phyloP scores from a whole-genome alignment of 2,888 invertebrate genomes.

The Mimas tiliae region DNA sequence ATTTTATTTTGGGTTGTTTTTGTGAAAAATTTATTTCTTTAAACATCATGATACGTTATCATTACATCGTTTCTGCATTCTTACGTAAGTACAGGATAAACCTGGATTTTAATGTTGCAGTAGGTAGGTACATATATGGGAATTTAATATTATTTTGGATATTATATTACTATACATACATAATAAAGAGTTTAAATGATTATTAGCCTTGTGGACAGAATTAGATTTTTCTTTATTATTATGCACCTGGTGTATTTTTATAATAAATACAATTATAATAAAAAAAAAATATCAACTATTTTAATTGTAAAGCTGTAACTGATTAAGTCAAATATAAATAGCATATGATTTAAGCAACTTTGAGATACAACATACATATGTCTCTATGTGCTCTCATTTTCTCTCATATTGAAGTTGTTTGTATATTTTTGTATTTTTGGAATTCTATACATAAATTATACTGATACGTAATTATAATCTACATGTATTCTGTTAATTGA shows the following conservation, averaged over 20 bases:
- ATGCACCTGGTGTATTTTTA: background rate
- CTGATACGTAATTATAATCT: too few species aligned
- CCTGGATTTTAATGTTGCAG: background rate
- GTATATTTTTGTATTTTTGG: too few species aligned
- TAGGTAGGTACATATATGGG: too few species aligned
- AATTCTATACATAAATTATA: too few species aligned
- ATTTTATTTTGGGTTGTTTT: slow-evolving; percentile 50
- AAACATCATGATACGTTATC: slow-evolving; percentile 30
- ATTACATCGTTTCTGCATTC: slow-evolving; percentile 36
- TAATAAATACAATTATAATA: background rate
- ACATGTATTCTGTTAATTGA: too few species aligned
- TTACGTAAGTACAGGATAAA: slow-evolving; percentile 54
- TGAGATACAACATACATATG: too few species aligned
- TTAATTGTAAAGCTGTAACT: too few species aligned
- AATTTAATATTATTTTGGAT: background rate
- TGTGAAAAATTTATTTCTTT: slow-evolving; percentile 30
- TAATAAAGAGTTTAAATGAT: background rate
- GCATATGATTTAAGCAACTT: too few species aligned
- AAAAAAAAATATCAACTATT: background rate
- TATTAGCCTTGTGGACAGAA: too few species aligned
- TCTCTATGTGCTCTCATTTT: too few species aligned
- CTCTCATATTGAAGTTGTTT: too few species aligned
- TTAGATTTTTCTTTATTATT: background rate
- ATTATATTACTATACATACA: background rate
- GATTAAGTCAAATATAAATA: too few species aligned